Evolutionary conservation across 2,797 vertebrate species (phyloP), one percentile per base, ranked within the genome.

Genomic region (Diplodus sargus): DNA sequence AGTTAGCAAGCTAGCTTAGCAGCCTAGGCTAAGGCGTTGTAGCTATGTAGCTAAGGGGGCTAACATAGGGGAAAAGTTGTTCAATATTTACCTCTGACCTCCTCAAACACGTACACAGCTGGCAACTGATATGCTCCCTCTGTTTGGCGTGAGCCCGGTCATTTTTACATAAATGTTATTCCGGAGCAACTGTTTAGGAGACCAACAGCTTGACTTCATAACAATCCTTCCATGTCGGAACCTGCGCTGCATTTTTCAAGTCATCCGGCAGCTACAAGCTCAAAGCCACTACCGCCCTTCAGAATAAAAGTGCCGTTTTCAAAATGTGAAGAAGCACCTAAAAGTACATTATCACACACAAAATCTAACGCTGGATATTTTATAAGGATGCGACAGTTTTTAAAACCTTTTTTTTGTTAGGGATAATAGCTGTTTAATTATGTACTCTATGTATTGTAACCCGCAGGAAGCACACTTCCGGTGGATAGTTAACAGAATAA

Each of bases 71-170:
- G 39, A 78, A 86, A 84, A 87, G 90, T 91, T 87, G 45, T 49
- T 0, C 1, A 52, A n/a, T 15, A 76, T 51, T 88, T 89, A 92
- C 91, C 85, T 81, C 23, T 14, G 60, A 25, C 39, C 83, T 73
- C 20, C 34, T 65, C 51, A 25, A 59, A 69, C 39, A 17, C 25
- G 9, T 14, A 12, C 18, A 12, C 0, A 1, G 4, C 14, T 68
- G 12, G 18, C 0, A 34, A 51, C 3, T 3, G 11, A 22, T 63
- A 43, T 23, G 2, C 7, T 11, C 13, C 62, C n/a, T 15, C 3
- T 4, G 30, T 70, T 16, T 56, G 4, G 22, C 60, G 25, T n/a
- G 43, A 74, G 57, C 1, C 0, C 11, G 7, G 13, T 53, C 7
- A 74, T 70, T 73, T 83, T 15, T 23, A n/a, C 8, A 18, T 1